Evolutionary conservation across 2,888 invertebrate species (phyloP).

Genomic region (Melinaea menophilus): DNA sequence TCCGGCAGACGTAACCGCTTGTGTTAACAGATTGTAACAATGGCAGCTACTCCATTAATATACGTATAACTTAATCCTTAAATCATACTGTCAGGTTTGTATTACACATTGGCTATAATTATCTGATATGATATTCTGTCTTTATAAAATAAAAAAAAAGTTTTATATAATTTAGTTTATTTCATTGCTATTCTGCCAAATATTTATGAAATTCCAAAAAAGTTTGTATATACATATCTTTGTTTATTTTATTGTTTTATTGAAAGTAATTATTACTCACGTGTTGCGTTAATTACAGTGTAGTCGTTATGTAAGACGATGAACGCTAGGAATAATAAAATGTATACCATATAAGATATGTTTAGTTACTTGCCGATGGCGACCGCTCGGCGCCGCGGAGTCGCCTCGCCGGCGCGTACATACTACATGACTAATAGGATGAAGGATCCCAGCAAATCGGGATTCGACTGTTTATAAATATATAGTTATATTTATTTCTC

Average conservation of each 20-base stretch:
- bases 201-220: too few species aligned
- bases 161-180: neutral
- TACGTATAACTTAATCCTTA: slow-evolving; percentile 2
- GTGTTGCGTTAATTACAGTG: slow-evolving; percentile 21
- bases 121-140: neutral
- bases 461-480: neutral
- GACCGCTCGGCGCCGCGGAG: slow-evolving; percentile 46
- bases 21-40: slow-evolving; percentile 65
- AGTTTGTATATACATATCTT: too few species aligned
- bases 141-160: too few species aligned
- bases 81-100: slow-evolving; percentile 2
- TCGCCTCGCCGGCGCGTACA: slow-evolving; percentile 43
- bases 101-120: neutral
- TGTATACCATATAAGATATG: slow-evolving; percentile 38
- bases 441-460: slow-evolving; percentile 38
- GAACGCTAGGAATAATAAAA: slow-evolving; percentile 35
- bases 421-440: slow-evolving; percentile 51
- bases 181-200: neutral
- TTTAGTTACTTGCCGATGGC: slow-evolving; percentile 36
- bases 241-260: too few species aligned
- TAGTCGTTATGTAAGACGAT: slow-evolving; percentile 27
- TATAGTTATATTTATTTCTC: neutral
- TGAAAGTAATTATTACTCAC: neutral
- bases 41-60: slow-evolving; percentile 41
- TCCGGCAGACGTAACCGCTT: slow-evolving; percentile 44